These are phyloP conservation scores for Tubulanus polymorphus DNA, from an alignment of 2,888 invertebrate species.

Conservation along the genomic window DNA sequence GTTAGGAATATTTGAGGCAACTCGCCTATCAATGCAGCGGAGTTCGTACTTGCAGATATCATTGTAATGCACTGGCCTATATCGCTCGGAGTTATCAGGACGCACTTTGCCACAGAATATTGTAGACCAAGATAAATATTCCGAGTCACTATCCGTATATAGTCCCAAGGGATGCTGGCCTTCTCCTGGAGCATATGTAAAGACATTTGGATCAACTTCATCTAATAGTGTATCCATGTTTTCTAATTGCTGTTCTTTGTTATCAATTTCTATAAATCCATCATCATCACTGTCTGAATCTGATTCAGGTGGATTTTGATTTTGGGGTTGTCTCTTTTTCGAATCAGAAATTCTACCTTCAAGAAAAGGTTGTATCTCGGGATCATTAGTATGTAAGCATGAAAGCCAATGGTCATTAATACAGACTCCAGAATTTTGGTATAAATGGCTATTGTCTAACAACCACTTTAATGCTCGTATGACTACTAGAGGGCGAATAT, in stretches of 20 bases:
- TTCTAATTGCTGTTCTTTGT: no score
- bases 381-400: no score
- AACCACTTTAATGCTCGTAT: conserved; percentile 15
- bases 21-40: conserved; percentile 7
- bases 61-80: conserved; percentile 7
- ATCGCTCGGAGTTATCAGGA: conserved; percentile 7
- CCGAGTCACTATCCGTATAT: conserved; percentile 8
- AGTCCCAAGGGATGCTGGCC: background rate
- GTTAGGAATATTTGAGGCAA: conserved; percentile 12
- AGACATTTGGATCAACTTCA: background rate
- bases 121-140: conserved; percentile 12
- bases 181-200: background rate
- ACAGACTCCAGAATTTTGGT: no score
- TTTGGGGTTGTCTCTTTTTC: no score
- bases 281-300: no score
- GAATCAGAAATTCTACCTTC: no score
- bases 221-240: no score
- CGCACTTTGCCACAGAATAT: conserved; percentile 11
- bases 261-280: no score
- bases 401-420: no score
- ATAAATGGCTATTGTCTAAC: no score
- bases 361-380: no score
- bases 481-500: conserved; percentile 17
- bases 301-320: no score
- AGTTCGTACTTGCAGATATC: conserved; percentile 12